Base-by-base conservation (phyloP, 2,888 invertebrate genomes). In the Mythimna impura region DNA sequence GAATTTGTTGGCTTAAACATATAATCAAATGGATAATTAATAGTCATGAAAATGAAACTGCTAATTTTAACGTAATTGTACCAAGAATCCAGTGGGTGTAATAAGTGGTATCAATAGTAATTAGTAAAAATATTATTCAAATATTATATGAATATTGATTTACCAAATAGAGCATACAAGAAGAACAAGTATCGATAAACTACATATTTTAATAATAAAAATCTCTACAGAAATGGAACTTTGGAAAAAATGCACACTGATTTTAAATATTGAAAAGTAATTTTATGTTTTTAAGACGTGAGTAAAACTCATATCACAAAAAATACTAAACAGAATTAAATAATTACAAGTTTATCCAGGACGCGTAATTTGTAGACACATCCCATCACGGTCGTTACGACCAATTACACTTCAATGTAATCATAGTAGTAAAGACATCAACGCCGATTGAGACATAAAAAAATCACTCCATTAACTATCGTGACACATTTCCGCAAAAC, bases 401-500 rank as follows among this genome's bases (percentile, higher is more conserved):
- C 2, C 55, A 55, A 52, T 22, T 14, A 17, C 47, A 76, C 0
- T 57, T 40, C 25, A 81, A 30, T 57, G 20, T 25, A 54, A n/a
- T 2, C 43, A 65, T 25, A 50, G 47, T 43, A 66, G 30, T 57
- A 67, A 80, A 76, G 74, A 76, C 70, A 79, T 79, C 71, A 83
- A 80, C 69, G 66, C 54, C 52, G 12, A 80, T 73, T 76, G 50
- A 77, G 22, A 62, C 47, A 47, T 47, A 47, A 6, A 72, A 80
- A 54, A 52, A 40, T 54, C 62, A 71, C n/a, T 40, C 69, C 71
- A 66, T 81, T 58, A 52, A 36, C 36, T 67, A 65, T 47, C 25
- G 22, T 54, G 71, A 67, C 60, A 73, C 55, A 74, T 75, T 84
- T 71, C 71, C 61, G 54, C 71, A 55, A 71, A 67, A 78, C 34